These are phyloP conservation scores for Muschampia plurimacula DNA, from an alignment of 2,888 invertebrate species.

Conservation along the genomic window DNA sequence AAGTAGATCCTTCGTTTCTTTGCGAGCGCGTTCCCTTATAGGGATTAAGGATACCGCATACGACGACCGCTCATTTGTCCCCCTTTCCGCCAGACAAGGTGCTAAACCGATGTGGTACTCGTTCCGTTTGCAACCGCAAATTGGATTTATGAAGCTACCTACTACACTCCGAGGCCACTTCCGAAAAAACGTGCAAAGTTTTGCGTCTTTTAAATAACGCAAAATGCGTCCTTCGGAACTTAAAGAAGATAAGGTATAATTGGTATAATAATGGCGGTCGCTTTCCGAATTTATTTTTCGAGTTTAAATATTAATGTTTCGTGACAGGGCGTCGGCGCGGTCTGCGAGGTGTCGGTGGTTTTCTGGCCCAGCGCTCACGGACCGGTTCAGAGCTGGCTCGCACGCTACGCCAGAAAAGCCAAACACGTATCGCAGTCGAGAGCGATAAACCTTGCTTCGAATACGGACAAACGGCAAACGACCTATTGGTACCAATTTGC, in stretches of 20 bases:
- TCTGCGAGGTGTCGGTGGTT: constrained; percentile 81
- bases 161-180: constrained; percentile 50
- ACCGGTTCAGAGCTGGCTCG: constrained; percentile 77
- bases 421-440: constrained; percentile 72
- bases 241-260: constrained; percentile 61
- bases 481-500: constrained; percentile 79
- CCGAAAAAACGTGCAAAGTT: constrained; percentile 54
- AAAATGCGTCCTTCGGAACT: constrained; percentile 50
- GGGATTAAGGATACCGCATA: constrained; percentile 67
- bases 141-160: constrained; percentile 56
- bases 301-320: constrained; percentile 82
- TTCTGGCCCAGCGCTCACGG: constrained; percentile 81
- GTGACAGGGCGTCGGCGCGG: constrained; percentile 75
- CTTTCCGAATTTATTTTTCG: constrained; percentile 69
- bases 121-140: constrained; percentile 64
- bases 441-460: constrained; percentile 78
- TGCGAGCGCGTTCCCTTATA: constrained; percentile 61
- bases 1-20: constrained; percentile 56
- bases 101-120: constrained; percentile 65
- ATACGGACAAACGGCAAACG: constrained; percentile 72
- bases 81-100: constrained; percentile 68
- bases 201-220: constrained; percentile 55
- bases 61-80: constrained; percentile 73
- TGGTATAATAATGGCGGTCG: constrained; percentile 70
- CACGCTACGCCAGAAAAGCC: constrained; percentile 74